Conservation (phyloP, 2,113 vertebrate genomes). For the Spea multiplicata region DNA sequence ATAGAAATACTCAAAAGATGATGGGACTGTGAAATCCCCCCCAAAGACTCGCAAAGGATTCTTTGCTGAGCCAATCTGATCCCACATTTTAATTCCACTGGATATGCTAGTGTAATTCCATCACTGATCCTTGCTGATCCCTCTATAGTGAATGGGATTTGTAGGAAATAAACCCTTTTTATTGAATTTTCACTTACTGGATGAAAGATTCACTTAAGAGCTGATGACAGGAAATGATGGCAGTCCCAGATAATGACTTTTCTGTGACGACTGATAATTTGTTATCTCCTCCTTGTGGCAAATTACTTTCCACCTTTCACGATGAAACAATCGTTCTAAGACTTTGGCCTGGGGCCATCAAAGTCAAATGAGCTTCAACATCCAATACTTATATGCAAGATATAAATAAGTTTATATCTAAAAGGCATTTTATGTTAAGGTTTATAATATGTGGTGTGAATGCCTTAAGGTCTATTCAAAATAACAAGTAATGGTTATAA, state of each 20-base stretch:
- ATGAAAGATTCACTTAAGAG: constrained; percentile 30
- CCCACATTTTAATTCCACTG: constrained; percentile 2
- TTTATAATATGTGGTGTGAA: no score
- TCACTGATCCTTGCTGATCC: background rate
- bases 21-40: background rate
- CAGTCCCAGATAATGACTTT: constrained; percentile 13
- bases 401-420: background rate
- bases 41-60: constrained; percentile 5
- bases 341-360: constrained; percentile 13
- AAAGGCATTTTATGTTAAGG: background rate
- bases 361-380: background rate
- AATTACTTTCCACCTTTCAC: constrained; percentile 50
- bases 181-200: constrained; percentile 35
- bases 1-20: background rate
- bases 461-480: no score
- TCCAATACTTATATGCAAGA: background rate
- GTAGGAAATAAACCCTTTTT: constrained; percentile 23
- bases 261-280: constrained; percentile 30
- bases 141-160: constrained; percentile 38
- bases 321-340: constrained; percentile 3
- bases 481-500: no score
- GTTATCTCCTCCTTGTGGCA: constrained; percentile 50
- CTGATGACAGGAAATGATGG: constrained; percentile 19
- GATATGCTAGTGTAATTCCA: constrained; percentile 9
- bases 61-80: constrained; percentile 14